Conservation (phyloP, 2,797 vertebrate genomes). For the Craterocephalus amniculus region DNA sequence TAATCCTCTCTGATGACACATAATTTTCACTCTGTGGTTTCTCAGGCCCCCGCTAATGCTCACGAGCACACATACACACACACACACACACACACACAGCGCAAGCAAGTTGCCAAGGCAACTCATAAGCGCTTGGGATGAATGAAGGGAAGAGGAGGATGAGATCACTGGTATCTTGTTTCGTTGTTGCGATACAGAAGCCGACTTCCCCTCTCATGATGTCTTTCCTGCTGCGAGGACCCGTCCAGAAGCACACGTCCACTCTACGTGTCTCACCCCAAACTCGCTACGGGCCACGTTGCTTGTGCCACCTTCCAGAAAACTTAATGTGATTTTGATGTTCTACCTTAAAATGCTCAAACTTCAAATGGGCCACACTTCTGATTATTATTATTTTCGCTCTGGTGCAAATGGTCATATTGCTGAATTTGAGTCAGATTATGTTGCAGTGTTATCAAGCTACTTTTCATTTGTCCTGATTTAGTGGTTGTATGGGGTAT, state of each 20-base stretch:
- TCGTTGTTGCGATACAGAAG: conserved; percentile 76
- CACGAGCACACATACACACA: conserved; percentile 45
- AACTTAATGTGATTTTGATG: not conserved
- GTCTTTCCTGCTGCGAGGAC: conserved; percentile 49
- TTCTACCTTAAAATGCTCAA: not conserved
- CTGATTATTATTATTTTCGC: not conserved
- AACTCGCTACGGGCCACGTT: not conserved
- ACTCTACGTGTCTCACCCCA: not conserved
- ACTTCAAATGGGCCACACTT: not conserved
- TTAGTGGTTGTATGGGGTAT: no score
- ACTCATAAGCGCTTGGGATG: conserved; percentile 78
- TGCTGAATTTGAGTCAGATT: not conserved
- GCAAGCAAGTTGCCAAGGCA: conserved; percentile 79
- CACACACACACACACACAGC: conserved; percentile 48
- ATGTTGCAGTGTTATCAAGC: not conserved
- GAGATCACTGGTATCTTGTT: conserved; percentile 84
- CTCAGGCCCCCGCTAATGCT: conserved; percentile 69
- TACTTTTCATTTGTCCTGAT: not conserved
- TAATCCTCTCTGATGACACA: conserved; percentile 81
- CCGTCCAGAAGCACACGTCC: not conserved
- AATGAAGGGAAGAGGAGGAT: conserved; percentile 79
- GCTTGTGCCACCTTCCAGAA: not conserved
- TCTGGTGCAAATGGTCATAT: not conserved
- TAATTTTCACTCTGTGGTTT: conserved; percentile 77
- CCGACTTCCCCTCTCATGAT: conserved; percentile 66